Percentiles rank a stretch among this genome's conserved stretches.
phyloP scores from a whole-genome alignment of 2,888 invertebrate genomes.

The Strigamia transsilvanica region DNA sequence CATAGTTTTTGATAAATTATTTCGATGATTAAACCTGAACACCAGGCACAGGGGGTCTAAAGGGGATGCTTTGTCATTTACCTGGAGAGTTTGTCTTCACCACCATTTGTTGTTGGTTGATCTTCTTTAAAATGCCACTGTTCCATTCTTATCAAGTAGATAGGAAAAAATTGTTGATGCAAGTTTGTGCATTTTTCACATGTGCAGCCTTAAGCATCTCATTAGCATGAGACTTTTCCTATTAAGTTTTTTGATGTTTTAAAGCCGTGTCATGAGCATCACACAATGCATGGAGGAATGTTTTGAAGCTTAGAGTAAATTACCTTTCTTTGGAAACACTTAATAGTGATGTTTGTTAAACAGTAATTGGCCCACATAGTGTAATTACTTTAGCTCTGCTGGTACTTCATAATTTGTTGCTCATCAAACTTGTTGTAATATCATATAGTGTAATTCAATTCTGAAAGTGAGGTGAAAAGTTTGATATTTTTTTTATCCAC shows the following conservation, averaged over 20 bases:
- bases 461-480: too few species aligned
- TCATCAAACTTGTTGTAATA: too few species aligned
- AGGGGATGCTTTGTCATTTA: neutral
- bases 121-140: neutral
- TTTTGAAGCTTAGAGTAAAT: neutral
- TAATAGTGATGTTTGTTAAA: neutral
- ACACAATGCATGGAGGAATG: neutral
- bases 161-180: neutral
- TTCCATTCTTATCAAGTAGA: neutral
- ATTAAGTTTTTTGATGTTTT: neutral
- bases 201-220: constrained; percentile 8
- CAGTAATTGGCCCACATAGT: neutral
- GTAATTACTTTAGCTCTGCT: neutral
- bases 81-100: neutral
- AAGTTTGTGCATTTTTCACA: constrained; percentile 2
- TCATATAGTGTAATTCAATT: too few species aligned
- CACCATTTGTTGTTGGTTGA: neutral
- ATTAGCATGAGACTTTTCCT: constrained; percentile 8
- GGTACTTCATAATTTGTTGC: neutral
- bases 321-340: neutral
- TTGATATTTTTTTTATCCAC: too few species aligned
- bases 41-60: neutral
- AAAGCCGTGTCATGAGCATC: neutral
- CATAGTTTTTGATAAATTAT: neutral
- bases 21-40: neutral